Evolutionary conservation across 2,888 invertebrate genomes (phyloP).

Genomic region (Leptopterna dolabrata): DNA sequence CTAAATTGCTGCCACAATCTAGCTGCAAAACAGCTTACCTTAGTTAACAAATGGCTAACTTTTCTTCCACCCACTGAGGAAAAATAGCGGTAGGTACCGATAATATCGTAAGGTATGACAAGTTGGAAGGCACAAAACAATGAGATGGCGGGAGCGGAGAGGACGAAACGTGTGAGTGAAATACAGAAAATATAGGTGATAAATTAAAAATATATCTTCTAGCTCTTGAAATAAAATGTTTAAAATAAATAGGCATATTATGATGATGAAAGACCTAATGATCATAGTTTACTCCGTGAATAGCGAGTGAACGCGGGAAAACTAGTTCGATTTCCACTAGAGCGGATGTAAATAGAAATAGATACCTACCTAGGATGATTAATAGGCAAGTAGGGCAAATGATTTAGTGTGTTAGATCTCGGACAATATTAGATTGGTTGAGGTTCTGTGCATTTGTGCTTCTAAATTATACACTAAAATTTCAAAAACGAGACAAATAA

Average conservation of each 20-base stretch:
- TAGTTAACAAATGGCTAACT: neutral
- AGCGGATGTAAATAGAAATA: neutral
- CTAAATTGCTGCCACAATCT: neutral
- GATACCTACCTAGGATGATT: neutral
- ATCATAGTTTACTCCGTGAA: neutral
- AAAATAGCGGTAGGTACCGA: neutral
- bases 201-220: neutral
- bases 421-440: too few species aligned
- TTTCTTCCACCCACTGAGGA: neutral
- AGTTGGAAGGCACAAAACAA: neutral
- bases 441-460: constrained; percentile 6
- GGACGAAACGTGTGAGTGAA: neutral
- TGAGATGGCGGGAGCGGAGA: neutral
- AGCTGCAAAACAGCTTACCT: neutral
- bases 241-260: neutral
- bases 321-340: neutral
- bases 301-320: neutral
- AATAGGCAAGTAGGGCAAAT: neutral
- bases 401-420: neutral
- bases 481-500: neutral
- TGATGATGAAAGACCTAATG: neutral
- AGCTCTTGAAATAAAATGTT: neutral
- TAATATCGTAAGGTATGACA: neutral
- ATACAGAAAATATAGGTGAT: neutral
- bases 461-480: neutral